Evolutionary conservation across 1,140 invertebrate genomes (phyloP).

Genomic region (Geopemphigus sp.): DNA sequence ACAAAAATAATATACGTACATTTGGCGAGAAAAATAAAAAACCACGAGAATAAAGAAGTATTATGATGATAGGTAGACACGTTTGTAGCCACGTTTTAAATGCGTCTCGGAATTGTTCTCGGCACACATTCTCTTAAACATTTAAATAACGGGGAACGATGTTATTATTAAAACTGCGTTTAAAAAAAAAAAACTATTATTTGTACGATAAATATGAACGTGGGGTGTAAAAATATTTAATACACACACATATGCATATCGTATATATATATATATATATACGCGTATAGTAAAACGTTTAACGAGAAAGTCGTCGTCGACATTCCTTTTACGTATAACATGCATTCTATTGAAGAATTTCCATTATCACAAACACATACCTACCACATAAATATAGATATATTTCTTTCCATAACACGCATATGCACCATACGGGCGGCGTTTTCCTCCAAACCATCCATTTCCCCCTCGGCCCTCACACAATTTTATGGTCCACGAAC

Average conservation of each 20-base stretch:
- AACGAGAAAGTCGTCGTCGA: neutral
- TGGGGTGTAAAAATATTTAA: neutral
- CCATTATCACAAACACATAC: neutral
- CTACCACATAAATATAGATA: neutral
- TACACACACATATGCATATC: too few relatives aligned
- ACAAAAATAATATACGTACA: too few relatives aligned
- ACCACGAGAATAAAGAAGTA: too few relatives aligned
- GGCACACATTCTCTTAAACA: too few relatives aligned
- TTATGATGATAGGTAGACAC: too few relatives aligned
- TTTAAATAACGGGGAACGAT: neutral
- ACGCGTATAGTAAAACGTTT: neutral
- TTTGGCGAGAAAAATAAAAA: too few relatives aligned
- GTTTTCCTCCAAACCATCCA: too few relatives aligned
- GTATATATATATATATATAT: too few relatives aligned
- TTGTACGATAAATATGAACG: neutral
- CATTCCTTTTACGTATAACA: neutral
- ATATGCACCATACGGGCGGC: neutral
- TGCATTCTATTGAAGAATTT: constrained; percentile 16
- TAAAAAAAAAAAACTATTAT: neutral
- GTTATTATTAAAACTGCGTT: neutral
- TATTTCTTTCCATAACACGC: too few relatives aligned
- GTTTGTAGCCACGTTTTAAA: too few relatives aligned
- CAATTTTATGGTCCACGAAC: neutral
- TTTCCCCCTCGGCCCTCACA: neutral
- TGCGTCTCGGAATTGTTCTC: too few relatives aligned